phyloP scores from a whole-genome alignment of 2,113 vertebrate genomes.

The Egretta garzetta region DNA sequence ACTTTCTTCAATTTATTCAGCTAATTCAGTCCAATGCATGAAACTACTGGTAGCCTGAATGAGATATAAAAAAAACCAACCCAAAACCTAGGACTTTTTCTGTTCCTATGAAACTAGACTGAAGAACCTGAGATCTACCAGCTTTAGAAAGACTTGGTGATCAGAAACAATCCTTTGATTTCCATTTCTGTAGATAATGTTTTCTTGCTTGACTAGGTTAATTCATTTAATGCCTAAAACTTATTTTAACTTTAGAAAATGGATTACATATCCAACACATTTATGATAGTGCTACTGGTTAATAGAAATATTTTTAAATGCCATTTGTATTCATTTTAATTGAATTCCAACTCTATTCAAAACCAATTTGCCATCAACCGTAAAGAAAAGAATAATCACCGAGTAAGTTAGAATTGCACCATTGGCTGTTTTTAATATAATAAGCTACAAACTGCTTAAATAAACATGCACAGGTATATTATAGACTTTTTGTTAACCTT shows the following conservation, averaged over 20 bases:
- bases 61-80: background rate
- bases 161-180: background rate
- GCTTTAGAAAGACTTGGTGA: background rate
- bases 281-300: background rate
- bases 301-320: background rate
- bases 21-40: background rate
- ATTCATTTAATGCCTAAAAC: background rate
- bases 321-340: background rate
- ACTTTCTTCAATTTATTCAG: background rate
- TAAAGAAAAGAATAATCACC: background rate
- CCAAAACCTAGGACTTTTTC: background rate
- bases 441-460: background rate
- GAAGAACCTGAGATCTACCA: background rate
- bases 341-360: background rate
- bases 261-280: background rate
- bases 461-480: background rate
- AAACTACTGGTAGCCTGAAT: background rate
- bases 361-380: background rate
- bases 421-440: background rate
- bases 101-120: background rate
- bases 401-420: background rate
- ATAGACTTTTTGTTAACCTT: background rate
- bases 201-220: background rate
- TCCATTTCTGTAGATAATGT: background rate
- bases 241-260: background rate